Evolutionary conservation across 2,888 invertebrate genomes (phyloP).

Genomic region (Corbicula japonica): DNA sequence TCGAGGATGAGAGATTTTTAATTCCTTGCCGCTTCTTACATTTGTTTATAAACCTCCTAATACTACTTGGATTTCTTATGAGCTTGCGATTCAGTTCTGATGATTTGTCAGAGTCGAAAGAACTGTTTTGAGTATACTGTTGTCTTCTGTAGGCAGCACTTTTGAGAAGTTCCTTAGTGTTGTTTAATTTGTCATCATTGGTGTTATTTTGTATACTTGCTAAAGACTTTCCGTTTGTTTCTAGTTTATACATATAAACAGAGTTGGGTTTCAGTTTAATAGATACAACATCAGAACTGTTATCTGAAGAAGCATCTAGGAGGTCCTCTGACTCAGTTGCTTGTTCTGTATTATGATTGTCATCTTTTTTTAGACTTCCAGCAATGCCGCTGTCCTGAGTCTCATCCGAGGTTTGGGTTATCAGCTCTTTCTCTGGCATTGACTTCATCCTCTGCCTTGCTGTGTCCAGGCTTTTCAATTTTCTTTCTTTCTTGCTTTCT

Average conservation of each 20-base stretch:
- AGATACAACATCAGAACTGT: constrained; percentile 72
- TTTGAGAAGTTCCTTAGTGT: no score
- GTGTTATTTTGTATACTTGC: background rate
- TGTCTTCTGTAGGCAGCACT: no score
- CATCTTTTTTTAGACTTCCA: constrained; percentile 29
- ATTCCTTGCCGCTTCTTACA: constrained; percentile 58
- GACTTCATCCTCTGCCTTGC: background rate
- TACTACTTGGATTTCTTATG: constrained; percentile 55
- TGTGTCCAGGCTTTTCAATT: constrained; percentile 20
- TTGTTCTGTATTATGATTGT: constrained; percentile 7
- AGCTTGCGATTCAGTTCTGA: constrained; percentile 21
- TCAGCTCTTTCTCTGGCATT: background rate
- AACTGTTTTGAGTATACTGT: constrained; percentile 17
- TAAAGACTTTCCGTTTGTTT: constrained; percentile 25
- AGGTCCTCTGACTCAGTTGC: constrained; percentile 68
- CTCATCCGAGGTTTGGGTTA: constrained; percentile 6
- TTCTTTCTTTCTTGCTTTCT: constrained; percentile 53
- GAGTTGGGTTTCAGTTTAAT: constrained; percentile 70
- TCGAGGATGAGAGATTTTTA: constrained; percentile 75
- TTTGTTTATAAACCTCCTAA: constrained; percentile 53
- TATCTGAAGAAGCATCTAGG: constrained; percentile 63
- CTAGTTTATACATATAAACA: constrained; percentile 72
- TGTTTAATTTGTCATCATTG: no score
- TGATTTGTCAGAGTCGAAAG: constrained; percentile 55
- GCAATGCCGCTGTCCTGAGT: constrained; percentile 17